Evolutionary conservation across 1,140 invertebrate species (phyloP), one percentile per base, ranked within the genome.

Genomic region (Leptestheria dahalacensis): DNA sequence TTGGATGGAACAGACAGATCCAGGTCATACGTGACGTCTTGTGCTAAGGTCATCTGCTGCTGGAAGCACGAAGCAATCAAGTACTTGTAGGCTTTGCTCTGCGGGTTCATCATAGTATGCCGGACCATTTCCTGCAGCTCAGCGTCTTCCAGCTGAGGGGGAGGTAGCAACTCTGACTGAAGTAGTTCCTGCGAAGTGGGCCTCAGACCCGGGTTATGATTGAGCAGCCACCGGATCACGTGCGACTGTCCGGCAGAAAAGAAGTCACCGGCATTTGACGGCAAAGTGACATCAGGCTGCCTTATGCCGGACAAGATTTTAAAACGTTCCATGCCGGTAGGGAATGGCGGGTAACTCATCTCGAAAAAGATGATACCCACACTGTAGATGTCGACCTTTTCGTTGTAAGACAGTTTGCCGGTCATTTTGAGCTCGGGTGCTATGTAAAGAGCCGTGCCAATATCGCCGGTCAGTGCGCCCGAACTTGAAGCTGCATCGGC

Each of bases 371-470:
- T 92, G n/a, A 94, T 86, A 12, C 90, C 89, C 25, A 90, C 72
- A 68, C 82, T 85, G 66, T 93, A 96, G 65, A 95, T 89, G 69
- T 98, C 95, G 10, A 96, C 91, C 80, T 97, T 97, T 77, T 94
- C 66, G 51, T 74, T 74, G 48, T 70, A 70, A 18, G 64, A 63
- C 54, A 61, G 54, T 63, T 65, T 62, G 25, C 48, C 54, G 12
- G 48, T 20, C 24, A 26, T 61, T 26, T 57, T 64, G 18, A 69
- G 54, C 48, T 69, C 68, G 6, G 68, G 68, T 33, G 77, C 77
- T 57, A 90, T 86, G 72, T 98, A 98, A 0, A 97, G 75, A 2
- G 88, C 85, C 29, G 94, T 97, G 26, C 94, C 94, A 23, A 97
- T 84, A 72, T 87, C 80, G 0, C 86, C 86, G 0, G 88, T 90